Conservation (phyloP, 2,888 invertebrate species). For the Ochlodes sylvanus region DNA sequence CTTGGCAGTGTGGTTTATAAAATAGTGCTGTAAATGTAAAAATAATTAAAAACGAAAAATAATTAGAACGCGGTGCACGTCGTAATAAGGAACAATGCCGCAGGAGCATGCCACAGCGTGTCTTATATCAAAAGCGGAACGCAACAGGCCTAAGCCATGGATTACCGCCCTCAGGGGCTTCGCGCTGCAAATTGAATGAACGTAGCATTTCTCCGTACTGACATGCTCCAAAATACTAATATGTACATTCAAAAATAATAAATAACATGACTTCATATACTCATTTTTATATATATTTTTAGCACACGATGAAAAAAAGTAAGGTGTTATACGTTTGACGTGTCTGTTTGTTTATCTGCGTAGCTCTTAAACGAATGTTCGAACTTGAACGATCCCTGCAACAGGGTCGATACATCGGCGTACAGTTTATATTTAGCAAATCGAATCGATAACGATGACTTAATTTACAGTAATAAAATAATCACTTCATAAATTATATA, state of each 20-base stretch:
- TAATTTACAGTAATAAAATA: too few species aligned
- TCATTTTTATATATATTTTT: too few species aligned
- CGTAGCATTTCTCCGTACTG: slow-evolving; percentile 61
- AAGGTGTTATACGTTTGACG: too few species aligned
- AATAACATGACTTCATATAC: not conserved
- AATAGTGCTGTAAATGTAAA: not conserved
- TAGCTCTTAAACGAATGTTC: too few species aligned
- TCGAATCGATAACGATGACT: too few species aligned
- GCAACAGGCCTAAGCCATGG: slow-evolving; percentile 76
- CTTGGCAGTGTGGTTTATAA: too few species aligned
- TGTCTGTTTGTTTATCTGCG: too few species aligned
- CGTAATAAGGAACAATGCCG: slow-evolving; percentile 48
- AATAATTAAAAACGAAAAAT: not conserved
- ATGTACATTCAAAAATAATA: not conserved
- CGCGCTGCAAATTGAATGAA: slow-evolving; percentile 78
- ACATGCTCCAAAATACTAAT: slow-evolving; percentile 48
- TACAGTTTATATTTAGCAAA: too few species aligned
- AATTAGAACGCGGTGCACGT: not conserved
- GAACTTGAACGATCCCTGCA: too few species aligned
- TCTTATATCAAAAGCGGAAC: slow-evolving; percentile 66
- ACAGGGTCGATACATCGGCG: too few species aligned
- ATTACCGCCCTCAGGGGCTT: slow-evolving; percentile 79
- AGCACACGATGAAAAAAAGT: too few species aligned
- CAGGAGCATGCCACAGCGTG: slow-evolving; percentile 43
- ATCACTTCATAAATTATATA: too few species aligned